These are phyloP conservation scores for Siniperca knerii DNA, from an alignment of 2,113 vertebrate species.

Conservation along the genomic window DNA sequence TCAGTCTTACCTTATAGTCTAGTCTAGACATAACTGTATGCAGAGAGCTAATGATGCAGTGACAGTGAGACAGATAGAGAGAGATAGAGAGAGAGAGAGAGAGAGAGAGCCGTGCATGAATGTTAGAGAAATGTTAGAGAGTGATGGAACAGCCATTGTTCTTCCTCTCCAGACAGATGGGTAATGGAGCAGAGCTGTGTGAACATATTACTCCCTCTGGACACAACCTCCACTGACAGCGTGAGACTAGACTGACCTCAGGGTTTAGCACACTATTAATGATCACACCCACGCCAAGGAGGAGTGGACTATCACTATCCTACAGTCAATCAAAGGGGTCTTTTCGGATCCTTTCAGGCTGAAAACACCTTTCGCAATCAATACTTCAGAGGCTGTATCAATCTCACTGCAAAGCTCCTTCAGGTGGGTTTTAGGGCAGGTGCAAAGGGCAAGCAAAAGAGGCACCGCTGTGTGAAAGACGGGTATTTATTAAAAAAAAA, in stretches of 20 bases:
- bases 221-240: slow-evolving; percentile 60
- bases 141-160: slow-evolving; percentile 50
- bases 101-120: background rate
- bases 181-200: slow-evolving; percentile 77
- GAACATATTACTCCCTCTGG: slow-evolving; percentile 65
- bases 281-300: slow-evolving; percentile 51
- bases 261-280: slow-evolving; percentile 66
- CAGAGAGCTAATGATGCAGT: slow-evolving; percentile 53
- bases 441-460: slow-evolving; percentile 24
- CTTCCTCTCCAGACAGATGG: slow-evolving; percentile 63
- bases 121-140: slow-evolving; percentile 10
- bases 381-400: slow-evolving; percentile 47
- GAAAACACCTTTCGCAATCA: slow-evolving; percentile 37
- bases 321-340: slow-evolving; percentile 62
- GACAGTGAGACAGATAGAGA: slow-evolving; percentile 12
- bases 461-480: background rate
- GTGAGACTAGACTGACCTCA: slow-evolving; percentile 61
- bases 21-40: background rate
- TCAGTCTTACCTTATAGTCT: background rate
- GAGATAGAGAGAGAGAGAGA: background rate
- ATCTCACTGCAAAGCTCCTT: slow-evolving; percentile 30
- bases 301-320: slow-evolving; percentile 47
- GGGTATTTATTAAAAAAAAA: background rate
- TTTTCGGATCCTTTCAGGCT: slow-evolving; percentile 43
- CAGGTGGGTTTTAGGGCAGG: slow-evolving; percentile 37